Evolutionary conservation across 2,797 vertebrate genomes (phyloP).

Genomic region (Scolopax rusticola): DNA sequence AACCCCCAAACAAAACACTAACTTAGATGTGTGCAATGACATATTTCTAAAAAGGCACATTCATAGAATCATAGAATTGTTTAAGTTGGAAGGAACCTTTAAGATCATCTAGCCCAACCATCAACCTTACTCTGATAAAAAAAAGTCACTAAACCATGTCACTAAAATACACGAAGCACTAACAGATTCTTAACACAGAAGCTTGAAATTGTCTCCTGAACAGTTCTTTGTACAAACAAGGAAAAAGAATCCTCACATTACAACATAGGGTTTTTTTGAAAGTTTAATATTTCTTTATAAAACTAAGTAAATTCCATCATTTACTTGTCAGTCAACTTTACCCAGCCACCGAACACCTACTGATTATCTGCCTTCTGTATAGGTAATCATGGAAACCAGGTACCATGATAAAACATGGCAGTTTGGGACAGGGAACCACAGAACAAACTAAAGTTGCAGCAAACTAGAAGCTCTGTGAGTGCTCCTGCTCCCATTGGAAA

Average conservation of each 20-base stretch:
- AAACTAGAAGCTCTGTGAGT: background rate
- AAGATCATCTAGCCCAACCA: too few species aligned
- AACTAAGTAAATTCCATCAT: background rate
- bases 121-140: too few species aligned
- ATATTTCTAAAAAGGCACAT: background rate
- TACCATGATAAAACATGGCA: background rate
- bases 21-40: background rate
- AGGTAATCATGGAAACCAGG: slow-evolving; percentile 18
- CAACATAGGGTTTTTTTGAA: rapidly evolving
- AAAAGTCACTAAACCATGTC: too few species aligned
- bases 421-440: background rate
- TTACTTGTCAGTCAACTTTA: background rate
- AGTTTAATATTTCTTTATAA: background rate
- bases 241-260: background rate
- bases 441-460: background rate
- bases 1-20: background rate
- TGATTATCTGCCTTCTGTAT: background rate
- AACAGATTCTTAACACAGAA: background rate
- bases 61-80: background rate
- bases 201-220: background rate
- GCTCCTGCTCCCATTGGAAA: background rate
- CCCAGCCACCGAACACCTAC: background rate
- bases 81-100: too few species aligned
- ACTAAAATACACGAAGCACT: background rate
- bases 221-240: background rate